Evolutionary conservation across 2,888 invertebrate species (phyloP).

Genomic region (Dryomyza anilis): DNA sequence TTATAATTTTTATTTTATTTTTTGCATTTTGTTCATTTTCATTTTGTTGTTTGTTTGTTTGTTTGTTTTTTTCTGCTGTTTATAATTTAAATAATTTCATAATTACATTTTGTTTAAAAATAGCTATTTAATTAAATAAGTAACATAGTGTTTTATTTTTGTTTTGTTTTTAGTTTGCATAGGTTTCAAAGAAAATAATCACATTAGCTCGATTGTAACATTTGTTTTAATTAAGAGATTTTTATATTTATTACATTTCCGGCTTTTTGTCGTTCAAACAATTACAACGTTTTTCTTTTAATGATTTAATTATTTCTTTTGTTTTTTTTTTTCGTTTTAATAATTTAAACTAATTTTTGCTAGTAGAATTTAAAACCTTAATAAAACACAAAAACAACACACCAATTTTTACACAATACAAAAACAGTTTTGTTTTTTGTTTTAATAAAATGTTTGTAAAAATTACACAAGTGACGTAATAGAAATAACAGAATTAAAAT

Average conservation of each 20-base stretch:
- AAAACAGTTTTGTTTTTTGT: slow-evolving; percentile 2
- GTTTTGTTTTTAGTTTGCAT: slow-evolving; percentile 21
- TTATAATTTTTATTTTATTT: no score
- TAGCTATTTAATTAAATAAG: slow-evolving; percentile 14
- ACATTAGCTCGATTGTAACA: slow-evolving; percentile 30
- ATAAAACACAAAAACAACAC: slow-evolving; percentile 12
- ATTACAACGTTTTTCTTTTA: slow-evolving; percentile 1
- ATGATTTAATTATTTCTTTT: not conserved
- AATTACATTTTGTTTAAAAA: slow-evolving; percentile 27
- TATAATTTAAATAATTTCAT: not conserved
- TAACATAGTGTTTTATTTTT: slow-evolving; percentile 26
- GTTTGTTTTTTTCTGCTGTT: not conserved
- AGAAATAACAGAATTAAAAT: slow-evolving; percentile 14
- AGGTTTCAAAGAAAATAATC: slow-evolving; percentile 29
- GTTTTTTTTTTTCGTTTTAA: slow-evolving; percentile 3
- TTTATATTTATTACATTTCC: not conserved
- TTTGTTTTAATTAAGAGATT: slow-evolving; percentile 1
- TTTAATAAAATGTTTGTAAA: slow-evolving; percentile 1
- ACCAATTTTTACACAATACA: slow-evolving; percentile 10
- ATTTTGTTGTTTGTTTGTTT: not conserved
- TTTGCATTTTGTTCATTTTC: no score
- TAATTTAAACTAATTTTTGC: slow-evolving; percentile 23
- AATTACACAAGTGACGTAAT: no score
- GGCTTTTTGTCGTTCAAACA: not conserved
- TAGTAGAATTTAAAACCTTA: slow-evolving; percentile 9